Percentiles rank a stretch among this genome's conserved stretches.
phyloP scores from a whole-genome alignment of 2,797 vertebrate genomes.

The Galago senegalensis region DNA sequence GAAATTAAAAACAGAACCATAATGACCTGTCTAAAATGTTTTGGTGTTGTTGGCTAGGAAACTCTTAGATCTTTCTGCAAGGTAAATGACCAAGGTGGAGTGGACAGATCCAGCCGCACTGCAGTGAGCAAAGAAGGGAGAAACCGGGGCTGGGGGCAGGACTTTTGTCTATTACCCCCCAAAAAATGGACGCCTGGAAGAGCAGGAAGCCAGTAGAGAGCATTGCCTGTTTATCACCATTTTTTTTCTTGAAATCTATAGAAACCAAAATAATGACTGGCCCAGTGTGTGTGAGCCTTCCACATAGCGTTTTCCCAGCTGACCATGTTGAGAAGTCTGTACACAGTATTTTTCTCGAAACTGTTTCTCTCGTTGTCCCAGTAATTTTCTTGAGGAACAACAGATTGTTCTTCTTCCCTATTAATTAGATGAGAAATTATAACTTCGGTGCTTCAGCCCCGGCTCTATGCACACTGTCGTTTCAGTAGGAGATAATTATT shows the following conservation, averaged over 20 bases:
- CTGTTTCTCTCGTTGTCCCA: neutral
- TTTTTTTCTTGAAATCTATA: neutral
- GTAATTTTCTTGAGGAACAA: constrained; percentile 10
- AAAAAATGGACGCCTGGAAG: neutral
- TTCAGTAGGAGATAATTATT: neutral
- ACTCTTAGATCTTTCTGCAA: neutral
- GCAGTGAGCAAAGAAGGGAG: neutral
- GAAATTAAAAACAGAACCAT: neutral
- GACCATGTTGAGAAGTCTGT: constrained; percentile 8
- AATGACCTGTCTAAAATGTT: neutral
- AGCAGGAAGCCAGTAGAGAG: neutral
- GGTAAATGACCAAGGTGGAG: neutral
- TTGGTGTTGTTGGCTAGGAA: neutral
- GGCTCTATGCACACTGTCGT: neutral
- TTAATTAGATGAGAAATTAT: neutral
- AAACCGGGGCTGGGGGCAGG: too few relatives aligned
- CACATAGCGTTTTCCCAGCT: neutral
- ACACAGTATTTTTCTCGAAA: neutral
- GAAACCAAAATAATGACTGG: constrained; percentile 29
- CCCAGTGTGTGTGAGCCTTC: neutral
- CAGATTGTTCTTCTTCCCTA: neutral
- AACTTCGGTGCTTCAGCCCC: neutral
- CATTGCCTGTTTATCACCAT: neutral
- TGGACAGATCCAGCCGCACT: neutral
- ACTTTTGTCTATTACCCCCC: neutral